Base-by-base conservation (phyloP, 2,797 vertebrate species). In the Xiphophorus birchmanni region DNA sequence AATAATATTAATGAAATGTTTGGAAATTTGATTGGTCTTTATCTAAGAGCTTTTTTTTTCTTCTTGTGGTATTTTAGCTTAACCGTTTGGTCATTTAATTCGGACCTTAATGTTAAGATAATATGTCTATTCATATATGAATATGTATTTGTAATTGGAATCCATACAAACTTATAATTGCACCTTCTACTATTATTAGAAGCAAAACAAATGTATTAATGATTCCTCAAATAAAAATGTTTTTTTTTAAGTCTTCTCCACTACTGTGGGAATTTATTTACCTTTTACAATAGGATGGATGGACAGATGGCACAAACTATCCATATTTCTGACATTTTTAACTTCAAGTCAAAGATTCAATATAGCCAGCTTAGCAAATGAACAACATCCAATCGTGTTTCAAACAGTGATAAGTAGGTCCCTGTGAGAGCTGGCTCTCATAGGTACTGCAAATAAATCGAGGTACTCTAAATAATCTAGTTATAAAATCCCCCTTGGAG, bases 381-480 rank as follows among this genome's bases (percentile, higher is more conserved):
- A 89, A 78, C 79, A 47, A 83, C 89, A 90, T 91, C 67, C 75
- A 91, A 93, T 93, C 86, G 82, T 76, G 79, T 87, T 88, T 85
- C 71, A 80, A 89, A 89, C 86, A 87, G 84, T 78, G 86, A 87
- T 77, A 86, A 87, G 85, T 48, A 69, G 60, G 71, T 76, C 78
- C 85, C 81, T 40, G 40, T 78, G 83, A 86, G 85, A 74, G 75
- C 88, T 84, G 76, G 42, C 83, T 88, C 86, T 85, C 76, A 89
- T 88, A 86, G 86, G 32, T 81, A 83, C 84, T 83, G 88, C 87
- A 91, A 92, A 94, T 93, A 91, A 93, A 90, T 93, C 12, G 81
- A 91, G 81, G 88, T 89, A 87, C 86, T 91, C 80, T 85, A 82
- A 92, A 89, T 91, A 92, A 90, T 94, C 82, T 89, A 85, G 92